Evolutionary conservation across 2,113 vertebrate species (phyloP).

Genomic region (Heptranchias perlo): DNA sequence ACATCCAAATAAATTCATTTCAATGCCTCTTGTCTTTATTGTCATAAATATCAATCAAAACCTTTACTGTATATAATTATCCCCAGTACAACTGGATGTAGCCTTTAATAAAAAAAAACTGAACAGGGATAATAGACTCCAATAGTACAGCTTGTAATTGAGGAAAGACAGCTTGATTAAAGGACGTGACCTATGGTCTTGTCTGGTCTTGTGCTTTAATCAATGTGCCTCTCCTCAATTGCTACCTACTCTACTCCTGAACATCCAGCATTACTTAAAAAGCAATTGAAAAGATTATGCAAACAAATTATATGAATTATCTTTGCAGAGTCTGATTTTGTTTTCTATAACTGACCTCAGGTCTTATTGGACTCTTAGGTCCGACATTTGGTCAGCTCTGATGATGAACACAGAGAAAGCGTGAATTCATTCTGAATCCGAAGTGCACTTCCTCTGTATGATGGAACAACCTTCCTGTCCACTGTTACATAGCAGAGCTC

Average conservation of each 20-base stretch:
- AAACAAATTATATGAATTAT: not conserved
- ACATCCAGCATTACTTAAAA: not conserved
- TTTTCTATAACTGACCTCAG: not conserved
- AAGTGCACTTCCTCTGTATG: not conserved
- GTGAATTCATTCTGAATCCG: not conserved
- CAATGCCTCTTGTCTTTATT: not conserved
- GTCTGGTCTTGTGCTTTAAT: not conserved
- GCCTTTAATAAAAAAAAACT: not conserved
- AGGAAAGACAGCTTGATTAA: not conserved
- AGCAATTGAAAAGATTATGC: not conserved
- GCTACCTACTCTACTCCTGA: not conserved
- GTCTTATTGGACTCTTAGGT: not conserved
- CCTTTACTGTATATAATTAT: not conserved
- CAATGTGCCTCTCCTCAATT: not conserved
- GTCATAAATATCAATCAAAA: not conserved
- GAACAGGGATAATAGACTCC: not conserved
- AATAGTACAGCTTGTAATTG: not conserved
- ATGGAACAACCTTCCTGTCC: not conserved
- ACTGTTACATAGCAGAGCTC: not conserved
- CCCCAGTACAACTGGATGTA: not conserved
- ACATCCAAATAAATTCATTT: not conserved
- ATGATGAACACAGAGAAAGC: not conserved
- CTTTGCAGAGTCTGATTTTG: not conserved
- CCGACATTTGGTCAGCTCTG: not conserved
- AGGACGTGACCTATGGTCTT: not conserved